These are phyloP conservation scores for Onychomys arenicola DNA, from an alignment of 2,797 vertebrate genomes.

Conservation along the genomic window DNA sequence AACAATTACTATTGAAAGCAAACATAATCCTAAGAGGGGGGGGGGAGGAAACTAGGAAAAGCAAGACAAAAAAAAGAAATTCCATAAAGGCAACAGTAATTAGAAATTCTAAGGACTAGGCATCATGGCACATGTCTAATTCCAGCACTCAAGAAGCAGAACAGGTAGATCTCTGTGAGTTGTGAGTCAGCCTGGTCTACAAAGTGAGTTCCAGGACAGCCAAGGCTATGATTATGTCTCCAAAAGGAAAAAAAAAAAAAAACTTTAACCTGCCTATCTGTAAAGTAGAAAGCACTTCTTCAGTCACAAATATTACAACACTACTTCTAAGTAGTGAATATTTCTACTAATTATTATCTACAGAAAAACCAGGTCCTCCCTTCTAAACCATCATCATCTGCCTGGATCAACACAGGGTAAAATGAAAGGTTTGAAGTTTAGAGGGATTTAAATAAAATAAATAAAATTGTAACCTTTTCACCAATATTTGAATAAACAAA, in stretches of 20 bases:
- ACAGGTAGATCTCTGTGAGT: background rate
- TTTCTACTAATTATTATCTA: slow-evolving; percentile 11
- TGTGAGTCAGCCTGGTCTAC: background rate
- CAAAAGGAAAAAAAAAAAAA: background rate
- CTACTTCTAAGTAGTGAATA: background rate
- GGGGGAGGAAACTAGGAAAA: background rate
- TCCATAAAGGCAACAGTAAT: background rate
- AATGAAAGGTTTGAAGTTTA: background rate
- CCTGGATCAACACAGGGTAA: background rate
- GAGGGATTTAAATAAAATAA: background rate
- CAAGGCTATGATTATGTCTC: background rate
- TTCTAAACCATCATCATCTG: background rate
- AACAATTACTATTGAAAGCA: background rate
- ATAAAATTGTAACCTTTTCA: background rate
- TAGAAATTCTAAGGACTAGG: background rate
- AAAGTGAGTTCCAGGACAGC: background rate
- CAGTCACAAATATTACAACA: slow-evolving; percentile 24
- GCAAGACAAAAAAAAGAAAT: background rate
- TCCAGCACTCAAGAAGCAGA: background rate
- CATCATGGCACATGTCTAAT: background rate
- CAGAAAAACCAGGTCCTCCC: slow-evolving; percentile 4
- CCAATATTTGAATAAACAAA: background rate
- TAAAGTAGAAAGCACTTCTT: background rate
- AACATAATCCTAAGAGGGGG: background rate
- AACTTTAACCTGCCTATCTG: background rate